Evolutionary conservation across 2,113 vertebrate genomes (phyloP), one percentile per base, ranked within the genome.

Genomic region (Pteronura brasiliensis): DNA sequence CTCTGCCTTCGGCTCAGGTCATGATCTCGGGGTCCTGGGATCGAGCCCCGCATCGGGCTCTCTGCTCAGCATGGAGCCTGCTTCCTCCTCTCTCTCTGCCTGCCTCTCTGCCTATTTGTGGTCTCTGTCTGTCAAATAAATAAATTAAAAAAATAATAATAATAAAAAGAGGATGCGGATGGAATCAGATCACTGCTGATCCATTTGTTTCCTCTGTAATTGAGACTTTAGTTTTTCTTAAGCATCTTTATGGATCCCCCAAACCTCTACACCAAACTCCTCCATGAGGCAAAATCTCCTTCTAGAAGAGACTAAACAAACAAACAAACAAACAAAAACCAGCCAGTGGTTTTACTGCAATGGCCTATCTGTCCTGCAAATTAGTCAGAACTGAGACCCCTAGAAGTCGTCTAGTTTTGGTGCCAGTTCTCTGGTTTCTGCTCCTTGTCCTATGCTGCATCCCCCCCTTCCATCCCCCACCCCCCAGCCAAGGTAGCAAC

Each of bases 401-500:
- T 72, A 47, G 39, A n/a, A 67, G 10, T n/a, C 65, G 3, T 7
- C 6, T 10, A 17, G 13, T 57, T 96, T 42, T n/a, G 92, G 76
- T 15, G 27, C 76, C 63, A 83, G 76, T 31, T 63, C 6, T 65
- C 93, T 94, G 88, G 63, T 95, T 97, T 97, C 89, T 7, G 8
- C 89, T 95, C 79, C 67, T 44, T 49, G 3, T 42, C 14, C 8
- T 52, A 7, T 34, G 57, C 44, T 13, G 21, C 59, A 25, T 34
- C 13, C 63, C 14, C 14, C 6, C 63, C 52, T 17, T 31, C 27
- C 27, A 13, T 5, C 61, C 27, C 12, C 61, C 6, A 7, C 31
- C 82, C 59, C 44, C 9, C n/a, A 90, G 76, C 47, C 93, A 93
- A 49, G 1, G 44, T 93, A 61, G 76, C 47, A 74, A 76, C 36